Conservation (phyloP, 1,140 invertebrate species). For the Dreissena polymorpha region DNA sequence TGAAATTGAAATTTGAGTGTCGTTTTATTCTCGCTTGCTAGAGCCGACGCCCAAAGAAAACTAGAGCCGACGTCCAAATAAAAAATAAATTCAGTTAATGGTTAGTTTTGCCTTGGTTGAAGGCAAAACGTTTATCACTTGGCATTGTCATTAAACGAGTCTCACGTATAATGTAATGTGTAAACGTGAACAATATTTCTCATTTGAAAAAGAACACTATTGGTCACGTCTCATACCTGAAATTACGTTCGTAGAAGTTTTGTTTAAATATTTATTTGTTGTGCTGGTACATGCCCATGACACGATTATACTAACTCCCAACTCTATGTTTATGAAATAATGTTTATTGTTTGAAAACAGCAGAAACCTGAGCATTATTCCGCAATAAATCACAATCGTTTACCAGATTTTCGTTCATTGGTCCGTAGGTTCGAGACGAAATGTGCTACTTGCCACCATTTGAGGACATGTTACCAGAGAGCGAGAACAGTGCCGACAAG, state of each 20-base stretch:
- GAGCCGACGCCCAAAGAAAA: too few relatives aligned
- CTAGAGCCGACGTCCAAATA: too few relatives aligned
- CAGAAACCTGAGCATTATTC: background rate
- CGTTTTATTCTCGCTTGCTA: too few relatives aligned
- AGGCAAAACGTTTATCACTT: too few relatives aligned
- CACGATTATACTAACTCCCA: background rate
- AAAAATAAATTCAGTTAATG: too few relatives aligned
- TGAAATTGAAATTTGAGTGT: too few relatives aligned
- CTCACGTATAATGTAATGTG: background rate
- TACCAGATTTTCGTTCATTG: background rate
- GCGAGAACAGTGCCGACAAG: conserved; percentile 3
- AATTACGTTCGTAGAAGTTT: background rate
- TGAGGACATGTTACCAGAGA: conserved; percentile 50
- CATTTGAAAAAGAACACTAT: background rate
- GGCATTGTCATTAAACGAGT: too few relatives aligned
- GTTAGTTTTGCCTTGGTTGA: too few relatives aligned
- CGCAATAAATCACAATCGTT: too few relatives aligned
- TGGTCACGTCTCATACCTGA: background rate
- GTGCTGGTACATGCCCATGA: background rate
- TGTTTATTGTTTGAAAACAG: background rate
- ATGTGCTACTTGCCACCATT: conserved; percentile 47
- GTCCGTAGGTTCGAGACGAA: conserved; percentile 55
- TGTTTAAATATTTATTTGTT: background rate
- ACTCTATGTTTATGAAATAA: background rate
- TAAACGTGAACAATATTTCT: background rate